Evolutionary conservation across 64 coral and sea anemone genomes (phyloP).

Genomic region (Pachyseris speciosa): DNA sequence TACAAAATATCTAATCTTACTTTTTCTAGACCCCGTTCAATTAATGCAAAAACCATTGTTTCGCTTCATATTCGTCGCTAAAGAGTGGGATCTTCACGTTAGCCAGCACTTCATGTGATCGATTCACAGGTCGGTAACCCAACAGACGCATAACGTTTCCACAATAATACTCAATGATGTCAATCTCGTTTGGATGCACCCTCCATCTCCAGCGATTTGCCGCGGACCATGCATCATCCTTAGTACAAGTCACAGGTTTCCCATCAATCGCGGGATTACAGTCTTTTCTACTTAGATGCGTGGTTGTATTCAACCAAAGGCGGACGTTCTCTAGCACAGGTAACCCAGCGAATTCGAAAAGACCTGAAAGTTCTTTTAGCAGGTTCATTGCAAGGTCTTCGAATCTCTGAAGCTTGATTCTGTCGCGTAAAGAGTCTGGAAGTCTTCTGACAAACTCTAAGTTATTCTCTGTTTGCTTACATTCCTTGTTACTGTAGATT

Average conservation of each 20-base stretch:
- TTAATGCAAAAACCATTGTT: no score
- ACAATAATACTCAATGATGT: slow-evolving; percentile 31
- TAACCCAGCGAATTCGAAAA: slow-evolving; percentile 37
- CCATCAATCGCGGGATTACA: slow-evolving; percentile 12
- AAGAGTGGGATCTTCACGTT: background rate
- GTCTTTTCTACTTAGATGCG: background rate
- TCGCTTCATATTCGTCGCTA: slow-evolving; percentile 28
- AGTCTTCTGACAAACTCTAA: slow-evolving; percentile 30
- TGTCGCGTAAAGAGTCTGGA: background rate
- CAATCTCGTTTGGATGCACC: slow-evolving; percentile 41
- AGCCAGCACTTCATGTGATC: background rate
- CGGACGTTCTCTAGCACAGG: background rate
- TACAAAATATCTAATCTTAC: no score
- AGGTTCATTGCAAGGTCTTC: slow-evolving; percentile 37
- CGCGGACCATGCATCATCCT: slow-evolving; percentile 15
- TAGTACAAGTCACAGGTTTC: background rate
- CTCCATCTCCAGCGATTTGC: slow-evolving; percentile 48
- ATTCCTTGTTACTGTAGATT: slow-evolving; percentile 24
- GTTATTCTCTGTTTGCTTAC: slow-evolving; percentile 24
- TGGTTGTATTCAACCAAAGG: slow-evolving; percentile 22
- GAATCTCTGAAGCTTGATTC: slow-evolving; percentile 1
- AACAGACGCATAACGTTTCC: slow-evolving; percentile 2
- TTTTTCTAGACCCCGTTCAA: no score
- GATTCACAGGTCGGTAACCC: slow-evolving; percentile 1
- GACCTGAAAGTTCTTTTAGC: background rate